Base-by-base conservation (phyloP, 2,113 vertebrate species). In the Sorex araneus region DNA sequence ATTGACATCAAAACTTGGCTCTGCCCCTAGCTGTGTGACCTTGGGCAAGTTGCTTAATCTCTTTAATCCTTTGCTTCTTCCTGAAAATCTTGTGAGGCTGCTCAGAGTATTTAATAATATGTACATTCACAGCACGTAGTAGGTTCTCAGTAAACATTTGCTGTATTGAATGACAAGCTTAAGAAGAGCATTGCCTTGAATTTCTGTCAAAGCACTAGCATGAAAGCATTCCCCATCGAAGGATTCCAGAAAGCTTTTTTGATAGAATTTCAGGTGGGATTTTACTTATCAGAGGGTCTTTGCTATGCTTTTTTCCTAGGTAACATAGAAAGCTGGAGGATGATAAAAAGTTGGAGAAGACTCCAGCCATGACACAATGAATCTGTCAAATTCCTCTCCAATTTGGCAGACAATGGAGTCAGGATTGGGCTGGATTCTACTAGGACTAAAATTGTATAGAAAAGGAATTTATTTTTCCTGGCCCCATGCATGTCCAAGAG, bases 11-110 rank as follows among this genome's bases (percentile, higher is more conserved):
- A 66, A 91, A 91, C 32, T 93, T 95, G 95, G 93, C 93, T 89
- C 77, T 91, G 74, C 16, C 11, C 34, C 84, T 87, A 90, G 80
- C 89, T 83, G 16, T 91, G 81, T 92, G 87, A 94, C 95, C 87
- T 96, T 95, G 87, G 73, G 36, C 69, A 70, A 93, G 76, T 90
- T 95, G 67, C 89, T 91, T 89, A 83, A 96, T 96, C 94, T 87
- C 86, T 90, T 88, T 95, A 97, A 96, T 93, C 92, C 92, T 91
- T 94, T 95, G 76, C 92, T 97, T 96, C 94, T 95, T 95, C 30
- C 70, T 77, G 84, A 96, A 94, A 88, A 90, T 78, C 69, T 87
- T 12, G 7, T 40, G 85, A 76, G 63, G 19, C 88, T 93, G 45
- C 76, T 69, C 0, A 60, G 54, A 95, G 73, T 76, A 32, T 78